These are phyloP conservation scores for Zaprionus lineosus DNA, from an alignment of 2,888 invertebrate genomes.

Conservation along the genomic window DNA sequence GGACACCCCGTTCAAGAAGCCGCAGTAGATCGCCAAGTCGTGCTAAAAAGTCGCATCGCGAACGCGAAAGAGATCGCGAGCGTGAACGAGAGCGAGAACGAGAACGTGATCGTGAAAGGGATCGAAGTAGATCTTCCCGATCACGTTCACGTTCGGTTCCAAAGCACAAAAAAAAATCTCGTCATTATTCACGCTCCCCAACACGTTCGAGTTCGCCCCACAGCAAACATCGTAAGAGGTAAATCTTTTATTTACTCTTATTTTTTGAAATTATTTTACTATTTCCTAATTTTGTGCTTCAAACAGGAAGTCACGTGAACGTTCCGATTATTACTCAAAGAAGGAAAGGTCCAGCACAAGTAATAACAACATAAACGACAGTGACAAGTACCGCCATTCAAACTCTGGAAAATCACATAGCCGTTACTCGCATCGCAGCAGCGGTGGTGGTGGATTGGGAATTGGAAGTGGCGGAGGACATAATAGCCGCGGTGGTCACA, in stretches of 20 bases:
- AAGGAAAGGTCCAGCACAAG: slow-evolving; percentile 66
- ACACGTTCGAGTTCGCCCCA: slow-evolving; percentile 82
- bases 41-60: slow-evolving; percentile 72
- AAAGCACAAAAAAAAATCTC: slow-evolving; percentile 81
- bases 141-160: slow-evolving; percentile 79
- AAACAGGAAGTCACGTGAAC: slow-evolving; percentile 76
- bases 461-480: slow-evolving; percentile 32
- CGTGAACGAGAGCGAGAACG: slow-evolving; percentile 23
- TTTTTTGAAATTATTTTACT: no score
- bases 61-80: slow-evolving; percentile 41
- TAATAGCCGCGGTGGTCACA: slow-evolving; percentile 69
- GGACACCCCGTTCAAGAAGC: slow-evolving; percentile 77
- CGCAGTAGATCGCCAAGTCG: slow-evolving; percentile 65
- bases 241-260: no score
- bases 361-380: slow-evolving; percentile 59
- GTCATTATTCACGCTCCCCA: slow-evolving; percentile 81
- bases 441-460: slow-evolving; percentile 50
- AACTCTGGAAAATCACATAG: slow-evolving; percentile 78
- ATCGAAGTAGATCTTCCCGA: slow-evolving; percentile 65
- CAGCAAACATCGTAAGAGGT: slow-evolving; percentile 82
- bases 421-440: slow-evolving; percentile 77
- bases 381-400: slow-evolving; percentile 77
- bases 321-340: slow-evolving; percentile 78
- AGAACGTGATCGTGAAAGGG: slow-evolving; percentile 30
- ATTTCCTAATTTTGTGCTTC: neutral